phyloP scores from a whole-genome alignment of 2,113 vertebrate species.

The Triplophysa siluroides region DNA sequence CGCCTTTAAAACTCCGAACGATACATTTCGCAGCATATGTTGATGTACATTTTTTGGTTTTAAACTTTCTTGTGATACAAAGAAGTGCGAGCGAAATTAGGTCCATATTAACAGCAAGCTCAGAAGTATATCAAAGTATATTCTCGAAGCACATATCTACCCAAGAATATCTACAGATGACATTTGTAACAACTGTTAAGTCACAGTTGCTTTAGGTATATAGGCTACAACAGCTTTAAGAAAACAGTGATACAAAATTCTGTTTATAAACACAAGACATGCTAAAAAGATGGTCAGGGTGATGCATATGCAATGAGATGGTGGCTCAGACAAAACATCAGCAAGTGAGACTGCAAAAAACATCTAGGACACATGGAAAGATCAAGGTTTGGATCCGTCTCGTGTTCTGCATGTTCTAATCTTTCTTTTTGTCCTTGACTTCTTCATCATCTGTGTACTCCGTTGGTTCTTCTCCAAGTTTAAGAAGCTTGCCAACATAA shows the following conservation, averaged over 20 bases:
- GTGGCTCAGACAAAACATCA: conserved; percentile 36
- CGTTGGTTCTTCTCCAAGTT: conserved; percentile 88
- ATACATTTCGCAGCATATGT: conserved; percentile 15
- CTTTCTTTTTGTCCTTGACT: conserved; percentile 74
- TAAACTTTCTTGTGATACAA: conserved; percentile 10
- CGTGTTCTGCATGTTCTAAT: conserved; percentile 57
- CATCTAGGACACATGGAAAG: conserved; percentile 12
- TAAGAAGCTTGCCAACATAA: conserved; percentile 92
- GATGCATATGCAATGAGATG: conserved; percentile 14
- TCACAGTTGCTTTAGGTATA: conserved; percentile 18
- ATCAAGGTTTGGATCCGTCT: conserved; percentile 52
- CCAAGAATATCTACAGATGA: background rate
- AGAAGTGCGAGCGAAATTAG: background rate
- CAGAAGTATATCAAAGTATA: background rate
- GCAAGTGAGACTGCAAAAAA: background rate
- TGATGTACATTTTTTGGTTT: conserved; percentile 6
- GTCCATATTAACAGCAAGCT: conserved; percentile 1
- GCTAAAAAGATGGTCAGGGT: conserved; percentile 16
- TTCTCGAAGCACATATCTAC: background rate
- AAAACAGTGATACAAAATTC: conserved; percentile 13
- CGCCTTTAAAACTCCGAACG: background rate
- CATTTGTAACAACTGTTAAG: background rate
- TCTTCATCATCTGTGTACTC: conserved; percentile 95
- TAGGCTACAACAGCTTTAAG: background rate
- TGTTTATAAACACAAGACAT: conserved; percentile 11